Percentiles rank a stretch among this genome's conserved stretches.
These are phyloP conservation scores for Lissocephala sabroskyi DNA, from an alignment of 2,888 invertebrate genomes.

Conservation along the genomic window DNA sequence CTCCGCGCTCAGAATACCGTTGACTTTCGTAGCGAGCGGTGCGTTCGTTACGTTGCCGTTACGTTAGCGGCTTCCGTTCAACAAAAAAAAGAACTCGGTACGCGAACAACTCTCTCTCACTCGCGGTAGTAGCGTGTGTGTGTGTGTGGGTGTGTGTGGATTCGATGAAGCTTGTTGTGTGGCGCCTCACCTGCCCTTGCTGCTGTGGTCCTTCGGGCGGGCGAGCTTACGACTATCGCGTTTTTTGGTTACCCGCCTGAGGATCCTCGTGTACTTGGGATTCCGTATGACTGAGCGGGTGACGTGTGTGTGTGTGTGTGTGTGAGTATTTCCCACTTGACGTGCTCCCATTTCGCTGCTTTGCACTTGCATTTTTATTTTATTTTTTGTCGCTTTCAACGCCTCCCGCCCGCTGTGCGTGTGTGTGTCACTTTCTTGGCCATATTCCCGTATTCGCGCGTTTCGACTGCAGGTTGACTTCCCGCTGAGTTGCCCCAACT, in stretches of 20 bases:
- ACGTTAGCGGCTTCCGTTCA: conserved; percentile 17
- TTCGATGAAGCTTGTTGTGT: conserved; percentile 7
- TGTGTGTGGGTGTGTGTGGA: conserved; percentile 16
- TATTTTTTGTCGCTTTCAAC: conserved; percentile 22
- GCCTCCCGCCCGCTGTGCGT: no score
- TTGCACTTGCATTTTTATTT: conserved; percentile 23
- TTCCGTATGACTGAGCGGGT: conserved; percentile 2
- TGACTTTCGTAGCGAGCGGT: conserved; percentile 63
- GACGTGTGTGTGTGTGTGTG: conserved; percentile 8
- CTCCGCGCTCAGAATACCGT: conserved; percentile 57
- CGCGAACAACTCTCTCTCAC: background rate
- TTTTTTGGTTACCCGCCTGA: no score
- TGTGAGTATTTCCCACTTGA: conserved; percentile 45
- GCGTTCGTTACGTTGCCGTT: conserved; percentile 34
- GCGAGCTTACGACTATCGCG: no score
- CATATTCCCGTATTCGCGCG: no score
- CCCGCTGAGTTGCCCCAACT: conserved; percentile 35
- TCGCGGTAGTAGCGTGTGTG: conserved; percentile 10
- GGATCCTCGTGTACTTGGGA: no score
- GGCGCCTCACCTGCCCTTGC: conserved; percentile 2
- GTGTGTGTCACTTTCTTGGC: background rate
- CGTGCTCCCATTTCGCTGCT: conserved; percentile 59
- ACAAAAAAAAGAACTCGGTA: background rate
- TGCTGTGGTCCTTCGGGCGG: no score
- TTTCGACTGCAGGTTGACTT: conserved; percentile 33